These are phyloP conservation scores for Anser cygnoides DNA, from an alignment of 2,113 vertebrate genomes.

Conservation along the genomic window DNA sequence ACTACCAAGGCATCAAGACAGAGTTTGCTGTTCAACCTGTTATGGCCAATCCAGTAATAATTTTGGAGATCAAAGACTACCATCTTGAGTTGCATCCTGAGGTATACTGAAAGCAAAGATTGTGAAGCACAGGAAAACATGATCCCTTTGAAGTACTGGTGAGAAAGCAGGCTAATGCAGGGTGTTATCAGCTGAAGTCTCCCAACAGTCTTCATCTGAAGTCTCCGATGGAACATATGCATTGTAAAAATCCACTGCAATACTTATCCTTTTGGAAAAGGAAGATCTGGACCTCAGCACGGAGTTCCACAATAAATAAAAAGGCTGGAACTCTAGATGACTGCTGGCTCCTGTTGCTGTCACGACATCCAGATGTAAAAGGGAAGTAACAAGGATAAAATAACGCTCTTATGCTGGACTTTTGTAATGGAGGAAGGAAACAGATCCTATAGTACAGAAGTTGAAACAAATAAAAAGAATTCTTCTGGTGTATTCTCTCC, in stretches of 20 bases:
- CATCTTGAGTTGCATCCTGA: background rate
- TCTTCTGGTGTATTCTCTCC: background rate
- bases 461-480: background rate
- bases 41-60: background rate
- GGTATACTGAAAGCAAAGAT: background rate
- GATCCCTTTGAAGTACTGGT: background rate
- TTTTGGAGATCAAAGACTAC: background rate
- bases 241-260: constrained; percentile 16
- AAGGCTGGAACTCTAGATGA: background rate
- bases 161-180: background rate
- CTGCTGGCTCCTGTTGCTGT: background rate
- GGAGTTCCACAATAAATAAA: background rate
- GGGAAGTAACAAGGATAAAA: background rate
- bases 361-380: background rate
- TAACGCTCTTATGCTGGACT: background rate
- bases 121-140: background rate
- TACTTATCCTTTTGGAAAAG: background rate
- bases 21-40: background rate
- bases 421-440: background rate
- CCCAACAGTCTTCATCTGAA: background rate
- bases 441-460: background rate
- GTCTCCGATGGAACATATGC: background rate
- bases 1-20: background rate
- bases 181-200: background rate
- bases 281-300: background rate